These are phyloP conservation scores for Erythrolamprus reginae DNA, from an alignment of 2,113 vertebrate species.

Conservation along the genomic window DNA sequence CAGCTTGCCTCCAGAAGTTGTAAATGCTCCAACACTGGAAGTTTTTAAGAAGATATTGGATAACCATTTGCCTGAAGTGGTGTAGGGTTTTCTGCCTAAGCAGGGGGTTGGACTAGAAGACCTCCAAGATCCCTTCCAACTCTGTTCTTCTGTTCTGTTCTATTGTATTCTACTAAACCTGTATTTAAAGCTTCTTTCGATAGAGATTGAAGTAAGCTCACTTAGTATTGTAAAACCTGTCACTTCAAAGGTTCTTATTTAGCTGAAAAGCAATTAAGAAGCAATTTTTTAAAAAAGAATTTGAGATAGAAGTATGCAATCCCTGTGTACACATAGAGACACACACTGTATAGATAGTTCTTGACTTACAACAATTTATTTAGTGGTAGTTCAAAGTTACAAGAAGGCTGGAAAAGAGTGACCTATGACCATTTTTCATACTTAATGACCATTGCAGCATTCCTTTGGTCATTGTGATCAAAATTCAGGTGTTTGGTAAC, in stretches of 20 bases:
- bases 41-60: no score
- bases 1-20: no score
- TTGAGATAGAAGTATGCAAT: not conserved
- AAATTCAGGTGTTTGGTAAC: not conserved
- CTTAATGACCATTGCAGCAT: not conserved
- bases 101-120: no score
- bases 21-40: no score
- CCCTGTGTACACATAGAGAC: not conserved
- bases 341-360: not conserved
- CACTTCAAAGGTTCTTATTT: not conserved
- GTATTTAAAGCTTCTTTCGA: not conserved
- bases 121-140: no score
- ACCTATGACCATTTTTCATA: not conserved
- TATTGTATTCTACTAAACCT: no score
- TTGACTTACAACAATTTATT: not conserved
- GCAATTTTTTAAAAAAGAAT: not conserved
- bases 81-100: no score
- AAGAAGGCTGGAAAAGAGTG: not conserved
- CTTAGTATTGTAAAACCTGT: not conserved
- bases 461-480: not conserved
- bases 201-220: not conserved
- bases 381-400: not conserved
- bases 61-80: no score
- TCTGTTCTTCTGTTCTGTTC: no score
- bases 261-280: not conserved